Percentiles rank a stretch among this genome's conserved stretches.
Conservation (phyloP, 1,140 invertebrate species). For the Mya arenaria region DNA sequence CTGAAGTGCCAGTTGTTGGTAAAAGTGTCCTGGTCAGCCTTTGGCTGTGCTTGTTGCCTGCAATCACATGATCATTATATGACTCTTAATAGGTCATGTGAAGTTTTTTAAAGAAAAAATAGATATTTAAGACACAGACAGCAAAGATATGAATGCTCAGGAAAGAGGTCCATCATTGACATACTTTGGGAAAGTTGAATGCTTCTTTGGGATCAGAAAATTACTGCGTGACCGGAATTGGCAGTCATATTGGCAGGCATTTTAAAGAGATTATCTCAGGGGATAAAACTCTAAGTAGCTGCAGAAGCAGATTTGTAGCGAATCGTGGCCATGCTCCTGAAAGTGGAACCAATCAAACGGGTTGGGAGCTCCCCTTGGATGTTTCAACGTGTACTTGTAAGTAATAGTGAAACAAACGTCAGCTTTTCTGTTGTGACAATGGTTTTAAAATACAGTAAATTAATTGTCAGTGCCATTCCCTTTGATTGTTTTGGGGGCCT, state of each 20-base stretch:
- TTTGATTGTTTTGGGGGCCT: no score
- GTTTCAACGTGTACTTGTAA: slow-evolving; percentile 54
- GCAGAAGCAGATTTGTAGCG: not conserved
- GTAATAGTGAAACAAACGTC: not conserved
- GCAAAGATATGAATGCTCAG: not conserved
- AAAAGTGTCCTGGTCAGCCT: slow-evolving; percentile 36
- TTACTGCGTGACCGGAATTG: not conserved
- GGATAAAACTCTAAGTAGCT: no score
- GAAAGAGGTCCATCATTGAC: slow-evolving; percentile 44
- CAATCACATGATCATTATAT: not conserved
- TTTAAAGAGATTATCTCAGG: no score
- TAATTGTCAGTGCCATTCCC: no score
- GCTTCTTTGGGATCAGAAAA: not conserved
- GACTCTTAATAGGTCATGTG: slow-evolving; percentile 25
- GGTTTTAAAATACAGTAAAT: no score
- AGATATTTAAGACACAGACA: slow-evolving; percentile 6
- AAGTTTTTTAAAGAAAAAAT: not conserved
- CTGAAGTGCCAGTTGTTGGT: slow-evolving; percentile 31
- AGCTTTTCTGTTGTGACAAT: no score
- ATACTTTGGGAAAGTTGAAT: slow-evolving; percentile 53
- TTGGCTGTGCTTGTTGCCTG: not conserved
- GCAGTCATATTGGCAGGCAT: not conserved
- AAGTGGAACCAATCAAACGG: no score
- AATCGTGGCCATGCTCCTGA: no score
- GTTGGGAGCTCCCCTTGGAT: slow-evolving; percentile 40